These are phyloP conservation scores for Pseudonaja textilis DNA, from an alignment of 2,113 vertebrate genomes.

Conservation along the genomic window DNA sequence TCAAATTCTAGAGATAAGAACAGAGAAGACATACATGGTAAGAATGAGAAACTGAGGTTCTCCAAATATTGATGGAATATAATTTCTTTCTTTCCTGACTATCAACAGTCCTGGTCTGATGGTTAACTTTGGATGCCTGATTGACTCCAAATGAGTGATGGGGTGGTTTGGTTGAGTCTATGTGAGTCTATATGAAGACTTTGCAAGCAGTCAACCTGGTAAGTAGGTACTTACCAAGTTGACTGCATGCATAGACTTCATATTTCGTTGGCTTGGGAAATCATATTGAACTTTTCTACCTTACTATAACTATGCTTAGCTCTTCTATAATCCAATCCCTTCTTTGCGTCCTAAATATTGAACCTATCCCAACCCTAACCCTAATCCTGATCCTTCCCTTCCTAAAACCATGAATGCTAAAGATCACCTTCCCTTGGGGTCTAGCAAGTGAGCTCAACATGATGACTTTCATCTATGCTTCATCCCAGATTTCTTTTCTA, in stretches of 20 bases:
- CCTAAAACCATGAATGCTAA: not conserved
- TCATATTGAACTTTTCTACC: not conserved
- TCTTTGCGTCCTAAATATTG: not conserved
- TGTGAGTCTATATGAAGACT: too few species aligned
- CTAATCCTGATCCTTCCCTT: not conserved
- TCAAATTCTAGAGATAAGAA: slow-evolving; percentile 75
- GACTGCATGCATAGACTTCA: not conserved
- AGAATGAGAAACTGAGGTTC: not conserved
- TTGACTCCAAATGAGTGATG: not conserved
- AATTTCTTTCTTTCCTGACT: not conserved
- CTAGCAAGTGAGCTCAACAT: not conserved
- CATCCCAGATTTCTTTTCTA: not conserved
- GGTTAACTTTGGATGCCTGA: not conserved
- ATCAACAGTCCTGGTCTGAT: not conserved
- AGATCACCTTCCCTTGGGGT: not conserved
- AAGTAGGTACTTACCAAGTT: not conserved
- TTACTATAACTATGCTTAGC: not conserved
- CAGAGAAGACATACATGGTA: not conserved
- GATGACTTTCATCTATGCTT: not conserved
- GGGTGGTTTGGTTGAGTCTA: not conserved
- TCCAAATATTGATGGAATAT: not conserved
- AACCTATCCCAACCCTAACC: not conserved
- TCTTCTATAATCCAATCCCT: not conserved
- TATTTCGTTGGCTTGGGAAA: not conserved
- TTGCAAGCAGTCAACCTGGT: too few species aligned